Conservation (phyloP, 2,888 invertebrate species). For the Sisyra terminalis region DNA sequence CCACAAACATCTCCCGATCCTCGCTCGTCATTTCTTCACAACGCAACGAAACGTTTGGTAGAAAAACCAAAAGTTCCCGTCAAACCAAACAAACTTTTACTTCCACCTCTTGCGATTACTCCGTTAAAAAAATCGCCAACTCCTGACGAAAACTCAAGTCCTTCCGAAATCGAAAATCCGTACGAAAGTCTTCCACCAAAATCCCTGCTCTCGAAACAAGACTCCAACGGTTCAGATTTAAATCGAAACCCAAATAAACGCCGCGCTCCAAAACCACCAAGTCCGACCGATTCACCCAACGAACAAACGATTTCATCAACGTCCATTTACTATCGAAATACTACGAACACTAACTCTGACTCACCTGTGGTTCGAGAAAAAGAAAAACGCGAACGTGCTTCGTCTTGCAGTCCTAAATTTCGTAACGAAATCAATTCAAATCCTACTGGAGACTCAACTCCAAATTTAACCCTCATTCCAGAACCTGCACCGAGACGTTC, state of each 20-base stretch:
- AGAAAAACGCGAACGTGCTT: constrained; percentile 55
- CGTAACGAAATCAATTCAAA: constrained; percentile 28
- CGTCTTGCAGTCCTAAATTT: constrained; percentile 43
- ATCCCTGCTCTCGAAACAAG: constrained; percentile 36
- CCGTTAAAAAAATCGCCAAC: not conserved
- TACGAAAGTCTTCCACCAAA: constrained; percentile 20
- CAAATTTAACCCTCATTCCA: constrained; percentile 24
- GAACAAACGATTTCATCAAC: constrained; percentile 25
- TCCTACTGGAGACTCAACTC: constrained; percentile 13
- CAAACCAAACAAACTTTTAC: constrained; percentile 36
- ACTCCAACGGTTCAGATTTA: constrained; percentile 32
- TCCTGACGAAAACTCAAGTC: constrained; percentile 1
- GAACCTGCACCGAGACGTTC: constrained; percentile 53
- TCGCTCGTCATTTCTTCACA: constrained; percentile 56
- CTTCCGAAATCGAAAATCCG: constrained; percentile 9
- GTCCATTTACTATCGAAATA: constrained; percentile 37
- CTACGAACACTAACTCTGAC: constrained; percentile 38
- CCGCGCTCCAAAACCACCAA: constrained; percentile 61
- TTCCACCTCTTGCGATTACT: not conserved
- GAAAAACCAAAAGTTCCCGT: constrained; percentile 52
- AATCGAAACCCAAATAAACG: constrained; percentile 41
- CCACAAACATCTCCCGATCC: constrained; percentile 28
- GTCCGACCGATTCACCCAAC: constrained; percentile 31
- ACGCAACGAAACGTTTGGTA: constrained; percentile 29
- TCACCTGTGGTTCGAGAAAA: constrained; percentile 54